Conservation (phyloP, 2,113 vertebrate species). For the Lepus europaeus region DNA sequence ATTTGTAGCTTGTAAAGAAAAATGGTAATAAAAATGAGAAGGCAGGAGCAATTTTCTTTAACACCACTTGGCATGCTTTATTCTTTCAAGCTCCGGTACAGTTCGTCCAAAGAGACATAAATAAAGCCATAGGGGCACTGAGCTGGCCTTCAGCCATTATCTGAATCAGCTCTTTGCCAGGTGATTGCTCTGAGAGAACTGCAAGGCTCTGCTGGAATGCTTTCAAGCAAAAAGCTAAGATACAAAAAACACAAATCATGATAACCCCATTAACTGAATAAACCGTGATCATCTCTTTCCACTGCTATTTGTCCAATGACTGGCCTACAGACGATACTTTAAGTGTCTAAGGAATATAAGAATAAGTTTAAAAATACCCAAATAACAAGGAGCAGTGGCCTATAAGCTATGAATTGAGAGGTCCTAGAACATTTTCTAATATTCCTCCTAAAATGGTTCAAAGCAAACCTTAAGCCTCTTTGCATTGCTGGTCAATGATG, state of each 20-base stretch:
- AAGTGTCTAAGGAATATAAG: conserved; percentile 10
- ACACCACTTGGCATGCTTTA: background rate
- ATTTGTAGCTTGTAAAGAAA: conserved; percentile 56
- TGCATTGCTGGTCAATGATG: background rate
- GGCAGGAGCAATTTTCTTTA: conserved; percentile 24
- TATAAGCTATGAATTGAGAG: background rate
- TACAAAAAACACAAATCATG: conserved; percentile 66
- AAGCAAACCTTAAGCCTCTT: background rate
- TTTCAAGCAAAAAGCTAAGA: conserved; percentile 60
- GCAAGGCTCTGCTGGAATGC: conserved; percentile 36
- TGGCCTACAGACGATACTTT: background rate
- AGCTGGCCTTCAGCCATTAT: conserved; percentile 41
- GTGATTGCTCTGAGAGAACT: conserved; percentile 53
- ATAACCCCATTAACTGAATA: conserved; percentile 23
- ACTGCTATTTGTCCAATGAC: background rate
- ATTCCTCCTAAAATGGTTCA: background rate
- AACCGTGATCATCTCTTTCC: background rate
- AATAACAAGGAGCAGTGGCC: background rate
- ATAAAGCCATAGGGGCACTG: conserved; percentile 47
- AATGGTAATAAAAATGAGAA: conserved; percentile 55
- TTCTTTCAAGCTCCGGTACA: conserved; percentile 57
- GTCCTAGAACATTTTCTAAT: background rate
- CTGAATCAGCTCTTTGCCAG: conserved; percentile 70
- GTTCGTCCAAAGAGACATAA: conserved; percentile 62
- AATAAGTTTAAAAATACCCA: background rate